Conservation (phyloP, 2,113 vertebrate species). For the Serranochromis macrocephalus region DNA sequence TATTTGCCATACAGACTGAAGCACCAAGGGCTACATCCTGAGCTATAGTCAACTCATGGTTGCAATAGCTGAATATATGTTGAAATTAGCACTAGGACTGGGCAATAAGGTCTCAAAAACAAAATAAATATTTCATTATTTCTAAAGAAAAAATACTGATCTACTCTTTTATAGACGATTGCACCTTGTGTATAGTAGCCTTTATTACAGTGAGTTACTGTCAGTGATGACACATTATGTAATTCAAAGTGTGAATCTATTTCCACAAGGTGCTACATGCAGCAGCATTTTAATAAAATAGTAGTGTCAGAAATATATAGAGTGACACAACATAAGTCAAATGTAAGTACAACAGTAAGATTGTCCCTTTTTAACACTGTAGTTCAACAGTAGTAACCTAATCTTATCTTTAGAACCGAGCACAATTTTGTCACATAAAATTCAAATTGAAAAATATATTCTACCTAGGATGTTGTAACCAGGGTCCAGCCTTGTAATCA, state of each 20-base stretch:
- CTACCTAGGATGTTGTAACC: not conserved
- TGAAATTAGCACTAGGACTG: not conserved
- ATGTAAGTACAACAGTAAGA: not conserved
- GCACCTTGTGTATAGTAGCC: not conserved
- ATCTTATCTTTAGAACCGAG: not conserved
- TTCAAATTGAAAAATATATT: not conserved
- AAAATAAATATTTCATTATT: not conserved
- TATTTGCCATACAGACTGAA: not conserved
- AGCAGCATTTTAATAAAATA: not conserved
- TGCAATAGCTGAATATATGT: not conserved
- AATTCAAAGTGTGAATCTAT: not conserved
- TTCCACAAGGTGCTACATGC: not conserved
- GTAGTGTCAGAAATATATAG: not conserved
- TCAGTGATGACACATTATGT: not conserved
- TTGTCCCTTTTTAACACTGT: not conserved
- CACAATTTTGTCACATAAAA: not conserved
- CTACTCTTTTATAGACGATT: not conserved
- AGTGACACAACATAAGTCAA: not conserved
- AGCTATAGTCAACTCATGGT: not conserved
- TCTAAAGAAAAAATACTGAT: not conserved
- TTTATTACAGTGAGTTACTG: not conserved
- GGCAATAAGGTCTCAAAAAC: not conserved
- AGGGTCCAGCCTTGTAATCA: not conserved
- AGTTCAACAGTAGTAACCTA: not conserved
- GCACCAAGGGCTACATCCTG: not conserved